Evolutionary conservation across 2,113 vertebrate species (phyloP).

Genomic region (Paramisgurnus dabryanus): DNA sequence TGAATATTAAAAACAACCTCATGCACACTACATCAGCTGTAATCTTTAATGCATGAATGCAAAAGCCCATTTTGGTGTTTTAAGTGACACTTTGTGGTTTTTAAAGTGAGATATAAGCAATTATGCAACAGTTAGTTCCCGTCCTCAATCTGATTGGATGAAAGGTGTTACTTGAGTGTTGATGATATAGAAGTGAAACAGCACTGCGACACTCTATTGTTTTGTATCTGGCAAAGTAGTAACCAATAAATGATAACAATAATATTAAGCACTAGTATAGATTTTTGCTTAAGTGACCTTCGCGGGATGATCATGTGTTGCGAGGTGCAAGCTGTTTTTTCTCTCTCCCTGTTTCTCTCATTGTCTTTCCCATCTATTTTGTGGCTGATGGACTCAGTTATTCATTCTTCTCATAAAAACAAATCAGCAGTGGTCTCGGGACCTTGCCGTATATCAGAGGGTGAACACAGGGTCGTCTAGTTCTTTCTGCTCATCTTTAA

Average conservation of each 20-base stretch:
- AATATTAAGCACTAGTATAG: constrained; percentile 43
- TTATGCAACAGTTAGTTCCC: not conserved
- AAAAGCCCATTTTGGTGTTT: not conserved
- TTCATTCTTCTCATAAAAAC: constrained; percentile 49
- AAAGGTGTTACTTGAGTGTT: too few relatives aligned
- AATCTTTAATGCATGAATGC: not conserved
- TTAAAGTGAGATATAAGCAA: not conserved
- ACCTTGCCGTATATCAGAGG: constrained; percentile 44
- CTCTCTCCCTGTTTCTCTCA: not conserved
- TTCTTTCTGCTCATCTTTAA: constrained; percentile 47
- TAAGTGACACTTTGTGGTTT: not conserved
- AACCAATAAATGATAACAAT: constrained; percentile 61
- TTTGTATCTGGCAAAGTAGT: not conserved
- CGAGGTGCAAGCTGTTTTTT: not conserved
- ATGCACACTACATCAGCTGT: not conserved
- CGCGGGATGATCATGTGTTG: not conserved
- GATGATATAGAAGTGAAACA: too few relatives aligned
- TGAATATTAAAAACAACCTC: not conserved
- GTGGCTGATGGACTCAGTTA: constrained; percentile 24
- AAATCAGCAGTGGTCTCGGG: constrained; percentile 37
- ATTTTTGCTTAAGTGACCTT: not conserved
- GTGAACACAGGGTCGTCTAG: constrained; percentile 51
- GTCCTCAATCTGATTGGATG: too few relatives aligned
- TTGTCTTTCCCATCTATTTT: constrained; percentile 5
- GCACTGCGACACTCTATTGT: too few relatives aligned